A percentile compares a stretch with the other conserved stretches of the same genome.
phyloP scores from a whole-genome alignment of 2,888 invertebrate species.

The Parthenolecanium corni region DNA sequence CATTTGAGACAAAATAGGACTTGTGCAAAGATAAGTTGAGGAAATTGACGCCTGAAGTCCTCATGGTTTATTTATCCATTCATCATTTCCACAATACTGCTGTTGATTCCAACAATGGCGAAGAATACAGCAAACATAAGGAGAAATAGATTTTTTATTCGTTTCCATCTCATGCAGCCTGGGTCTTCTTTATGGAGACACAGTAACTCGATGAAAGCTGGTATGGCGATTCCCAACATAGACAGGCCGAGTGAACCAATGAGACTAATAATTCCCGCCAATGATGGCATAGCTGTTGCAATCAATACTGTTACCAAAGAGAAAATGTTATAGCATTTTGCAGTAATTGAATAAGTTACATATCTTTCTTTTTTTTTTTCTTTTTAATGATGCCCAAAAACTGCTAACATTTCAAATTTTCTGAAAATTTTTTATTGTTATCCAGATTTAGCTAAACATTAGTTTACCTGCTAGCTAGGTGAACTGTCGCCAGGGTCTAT shows the following conservation, averaged over 20 bases:
- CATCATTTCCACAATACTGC: slow-evolving; percentile 39
- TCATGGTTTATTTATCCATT: neutral
- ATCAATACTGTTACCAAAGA: slow-evolving; percentile 43
- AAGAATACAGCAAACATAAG: slow-evolving; percentile 54
- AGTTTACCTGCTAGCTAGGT: too few relatives aligned
- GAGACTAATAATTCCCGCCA: slow-evolving; percentile 76
- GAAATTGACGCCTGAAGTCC: too few relatives aligned
- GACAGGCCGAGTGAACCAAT: slow-evolving; percentile 66
- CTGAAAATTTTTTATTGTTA: too few relatives aligned
- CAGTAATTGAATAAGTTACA: too few relatives aligned
- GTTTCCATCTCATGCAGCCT: slow-evolving; percentile 7
- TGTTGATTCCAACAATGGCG: slow-evolving; percentile 50
- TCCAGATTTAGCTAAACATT: too few relatives aligned
- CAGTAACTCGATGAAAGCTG: slow-evolving; percentile 59
- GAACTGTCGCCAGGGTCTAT: too few relatives aligned
- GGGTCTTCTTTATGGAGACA: neutral
- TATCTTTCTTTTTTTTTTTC: too few relatives aligned
- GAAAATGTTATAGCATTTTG: neutral
- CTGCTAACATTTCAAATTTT: neutral
- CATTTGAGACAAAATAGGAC: too few relatives aligned
- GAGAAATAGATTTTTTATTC: slow-evolving; percentile 51
- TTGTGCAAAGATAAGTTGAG: too few relatives aligned
- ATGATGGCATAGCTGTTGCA: slow-evolving; percentile 64
- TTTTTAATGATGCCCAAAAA: neutral
- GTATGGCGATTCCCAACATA: slow-evolving; percentile 61